Base-by-base conservation (phyloP, 1,140 invertebrate genomes). In the Leguminivora glycinivorella region DNA sequence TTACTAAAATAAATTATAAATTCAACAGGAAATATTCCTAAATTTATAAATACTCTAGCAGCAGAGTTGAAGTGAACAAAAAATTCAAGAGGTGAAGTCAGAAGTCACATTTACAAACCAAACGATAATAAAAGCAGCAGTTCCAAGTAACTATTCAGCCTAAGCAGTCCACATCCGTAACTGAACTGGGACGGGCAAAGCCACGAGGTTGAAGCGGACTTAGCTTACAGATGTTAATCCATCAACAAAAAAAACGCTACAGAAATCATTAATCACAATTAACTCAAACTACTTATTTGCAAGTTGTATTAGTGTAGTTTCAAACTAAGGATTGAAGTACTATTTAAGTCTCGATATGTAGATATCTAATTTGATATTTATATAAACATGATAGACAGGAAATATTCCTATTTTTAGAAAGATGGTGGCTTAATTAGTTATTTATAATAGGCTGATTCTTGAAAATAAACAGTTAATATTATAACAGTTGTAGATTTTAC, bases 131-230 rank as follows among this genome's bases (percentile, higher is more conserved):
- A 25, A 26, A 58, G 14, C 22, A n/a, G 56, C 25, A 29, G 56
- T 29, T 58, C 10, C 56, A 26, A 58, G 56, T 58, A 38, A 38
- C 34, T 38, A 58, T 58, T 58, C 14, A 25, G 56, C 56, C 25
- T 9, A 14, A 58, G 25, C 24, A 58, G 56, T 58, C 25, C 25
- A 29, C 56, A 58, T 58, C 56, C 56, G 56, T 29, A 58, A 58
- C 56, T 29, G 14, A 58, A 58, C 56, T 58, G 56, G 56, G 56
- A 25, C 56, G 56, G 24, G 56, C 56, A 17, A 58, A 58, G 24
- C 56, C 56, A 56, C 24, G 56, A 56, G 56, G 22, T 22, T 47
- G 12, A 22, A 56, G 56, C 7, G 12, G n/a, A 14, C n/a, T 58
- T 26, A 14, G 14, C 25, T 58, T 4, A 5, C 56, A 58, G n/a